A percentile compares a stretch with the other conserved stretches of the same genome.
phyloP scores from a whole-genome alignment of 2,888 invertebrate species.

The Alloplasta piceator region DNA sequence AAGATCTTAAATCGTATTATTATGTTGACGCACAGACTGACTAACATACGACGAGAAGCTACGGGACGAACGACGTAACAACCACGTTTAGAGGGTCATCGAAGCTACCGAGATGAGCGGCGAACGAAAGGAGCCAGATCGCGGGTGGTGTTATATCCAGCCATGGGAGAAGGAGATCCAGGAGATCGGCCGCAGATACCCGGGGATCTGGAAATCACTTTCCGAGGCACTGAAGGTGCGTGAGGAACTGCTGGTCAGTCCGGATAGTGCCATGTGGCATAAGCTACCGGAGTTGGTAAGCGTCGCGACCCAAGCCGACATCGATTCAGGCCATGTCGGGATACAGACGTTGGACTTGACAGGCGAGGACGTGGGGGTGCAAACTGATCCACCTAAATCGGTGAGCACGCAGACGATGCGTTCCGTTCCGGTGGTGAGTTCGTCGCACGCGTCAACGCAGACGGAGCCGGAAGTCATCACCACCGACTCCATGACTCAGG shows the following conservation, averaged over 20 bases:
- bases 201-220: not conserved
- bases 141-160: constrained; percentile 63
- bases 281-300: not conserved
- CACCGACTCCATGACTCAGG: too few species aligned
- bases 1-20: not conserved
- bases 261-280: not conserved
- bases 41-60: too few species aligned
- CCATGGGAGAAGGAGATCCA: constrained; percentile 26
- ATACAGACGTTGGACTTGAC: not conserved
- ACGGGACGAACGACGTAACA: constrained; percentile 59
- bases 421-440: too few species aligned
- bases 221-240: constrained; percentile 47
- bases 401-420: too few species aligned
- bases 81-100: not conserved
- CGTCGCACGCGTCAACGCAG: too few species aligned
- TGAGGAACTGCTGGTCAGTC: not conserved
- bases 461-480: too few species aligned
- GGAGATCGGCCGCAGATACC: not conserved
- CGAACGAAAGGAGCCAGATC: constrained; percentile 66
- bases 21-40: not conserved
- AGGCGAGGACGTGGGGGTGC: too few species aligned
- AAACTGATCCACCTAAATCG: too few species aligned
- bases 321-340: not conserved
- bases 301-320: not conserved
- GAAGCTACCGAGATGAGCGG: constrained; percentile 61